A percentile compares a stretch with the other conserved stretches of the same genome.
phyloP scores from a whole-genome alignment of 2,888 invertebrate species.

The Diaprepes abbreviatus region DNA sequence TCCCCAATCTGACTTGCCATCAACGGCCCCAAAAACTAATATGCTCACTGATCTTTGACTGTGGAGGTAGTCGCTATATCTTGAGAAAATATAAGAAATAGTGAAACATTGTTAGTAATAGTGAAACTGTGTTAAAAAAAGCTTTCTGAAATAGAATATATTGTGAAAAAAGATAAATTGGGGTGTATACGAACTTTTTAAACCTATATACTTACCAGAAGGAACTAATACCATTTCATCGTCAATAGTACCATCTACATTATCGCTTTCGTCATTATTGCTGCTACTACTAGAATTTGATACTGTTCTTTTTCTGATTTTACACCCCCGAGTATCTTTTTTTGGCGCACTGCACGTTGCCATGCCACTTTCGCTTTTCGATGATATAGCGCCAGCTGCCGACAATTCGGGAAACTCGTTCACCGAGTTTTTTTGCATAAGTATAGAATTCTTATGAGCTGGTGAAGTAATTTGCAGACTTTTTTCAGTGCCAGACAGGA shows the following conservation, averaged over 20 bases:
- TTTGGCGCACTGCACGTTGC: neutral
- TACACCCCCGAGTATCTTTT: neutral
- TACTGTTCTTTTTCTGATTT: neutral
- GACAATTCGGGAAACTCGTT: neutral
- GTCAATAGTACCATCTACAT: slow-evolving; percentile 55
- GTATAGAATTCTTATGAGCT: slow-evolving; percentile 50
- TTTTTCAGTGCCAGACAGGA: slow-evolving; percentile 59
- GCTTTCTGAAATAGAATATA: no score
- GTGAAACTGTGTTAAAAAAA: no score
- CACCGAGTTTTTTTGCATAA: neutral
- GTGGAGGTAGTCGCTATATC: no score
- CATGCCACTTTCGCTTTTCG: neutral
- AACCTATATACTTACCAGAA: slow-evolving; percentile 62
- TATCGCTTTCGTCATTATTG: slow-evolving; percentile 34
- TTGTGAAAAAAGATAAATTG: no score
- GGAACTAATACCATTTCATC: slow-evolving; percentile 66
- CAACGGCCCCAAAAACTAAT: no score
- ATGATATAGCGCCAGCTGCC: neutral
- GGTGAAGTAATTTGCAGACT: slow-evolving; percentile 60
- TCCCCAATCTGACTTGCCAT: no score
- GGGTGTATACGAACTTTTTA: no score
- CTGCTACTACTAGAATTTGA: neutral
- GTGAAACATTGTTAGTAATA: no score
- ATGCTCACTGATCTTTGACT: no score
- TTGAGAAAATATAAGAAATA: no score